Conservation (phyloP, 2,113 vertebrate genomes). For the Dendropsophus ebraccatus region DNA sequence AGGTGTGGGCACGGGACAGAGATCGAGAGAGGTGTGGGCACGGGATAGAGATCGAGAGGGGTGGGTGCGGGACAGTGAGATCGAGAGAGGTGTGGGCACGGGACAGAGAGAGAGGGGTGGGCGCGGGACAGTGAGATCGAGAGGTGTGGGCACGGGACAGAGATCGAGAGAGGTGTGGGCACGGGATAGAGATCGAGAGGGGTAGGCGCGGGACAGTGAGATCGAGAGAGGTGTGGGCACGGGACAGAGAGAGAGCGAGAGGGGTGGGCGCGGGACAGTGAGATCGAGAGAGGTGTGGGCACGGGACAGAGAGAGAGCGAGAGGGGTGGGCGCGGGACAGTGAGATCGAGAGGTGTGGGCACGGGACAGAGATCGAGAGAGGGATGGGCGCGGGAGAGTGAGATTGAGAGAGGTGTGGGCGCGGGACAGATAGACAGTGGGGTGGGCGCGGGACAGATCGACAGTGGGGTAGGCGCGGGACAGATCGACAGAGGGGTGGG, state of each 20-base stretch:
- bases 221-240: too few species aligned
- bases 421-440: too few species aligned
- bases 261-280: too few species aligned
- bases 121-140: too few species aligned
- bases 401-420: background rate
- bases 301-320: background rate
- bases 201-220: background rate
- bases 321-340: too few species aligned
- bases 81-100: too few species aligned
- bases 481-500: background rate
- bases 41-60: background rate
- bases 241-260: background rate
- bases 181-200: too few species aligned
- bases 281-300: background rate
- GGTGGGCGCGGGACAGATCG: background rate
- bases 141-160: background rate
- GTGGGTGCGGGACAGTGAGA: too few species aligned
- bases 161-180: background rate
- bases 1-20: too few species aligned
- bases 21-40: too few species aligned
- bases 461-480: background rate
- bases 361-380: background rate
- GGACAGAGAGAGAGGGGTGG: too few species aligned
- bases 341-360: background rate
- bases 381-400: too few species aligned